Evolutionary conservation across 2,797 vertebrate genomes (phyloP).

Genomic region (Gallinago solitaria): DNA sequence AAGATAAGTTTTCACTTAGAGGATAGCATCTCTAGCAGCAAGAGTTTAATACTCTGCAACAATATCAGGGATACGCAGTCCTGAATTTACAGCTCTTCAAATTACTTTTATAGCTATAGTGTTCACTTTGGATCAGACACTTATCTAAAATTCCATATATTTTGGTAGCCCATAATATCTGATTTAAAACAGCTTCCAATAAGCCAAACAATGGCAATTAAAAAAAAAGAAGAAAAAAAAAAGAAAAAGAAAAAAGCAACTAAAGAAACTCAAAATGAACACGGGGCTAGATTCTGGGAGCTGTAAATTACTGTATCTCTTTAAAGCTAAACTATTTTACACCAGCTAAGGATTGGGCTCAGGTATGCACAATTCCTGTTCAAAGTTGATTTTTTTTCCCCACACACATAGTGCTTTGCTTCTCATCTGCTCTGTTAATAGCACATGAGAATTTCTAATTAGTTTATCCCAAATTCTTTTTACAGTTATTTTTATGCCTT

Average conservation of each 20-base stretch:
- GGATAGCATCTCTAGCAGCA: conserved; percentile 52
- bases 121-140: conserved; percentile 50
- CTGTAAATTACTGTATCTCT: not conserved
- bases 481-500: conserved; percentile 27
- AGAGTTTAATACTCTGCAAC: conserved; percentile 57
- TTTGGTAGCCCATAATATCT: conserved; percentile 27
- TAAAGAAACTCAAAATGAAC: not conserved
- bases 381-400: not conserved
- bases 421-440: not conserved
- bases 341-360: not conserved
- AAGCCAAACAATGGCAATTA: not conserved
- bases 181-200: conserved; percentile 44
- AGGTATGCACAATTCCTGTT: conserved; percentile 16
- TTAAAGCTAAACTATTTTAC: not conserved
- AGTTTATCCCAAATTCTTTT: not conserved
- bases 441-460: not conserved
- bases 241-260: not conserved
- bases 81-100: conserved; percentile 60
- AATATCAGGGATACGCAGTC: conserved; percentile 45
- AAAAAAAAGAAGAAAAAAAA: too few species aligned
- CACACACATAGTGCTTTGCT: not conserved
- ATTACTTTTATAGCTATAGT: conserved; percentile 56
- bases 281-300: not conserved
- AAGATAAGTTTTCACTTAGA: conserved; percentile 68
- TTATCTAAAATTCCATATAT: conserved; percentile 57